Conservation (phyloP, 2,888 invertebrate genomes). For the Cataglyphis albicans region DNA sequence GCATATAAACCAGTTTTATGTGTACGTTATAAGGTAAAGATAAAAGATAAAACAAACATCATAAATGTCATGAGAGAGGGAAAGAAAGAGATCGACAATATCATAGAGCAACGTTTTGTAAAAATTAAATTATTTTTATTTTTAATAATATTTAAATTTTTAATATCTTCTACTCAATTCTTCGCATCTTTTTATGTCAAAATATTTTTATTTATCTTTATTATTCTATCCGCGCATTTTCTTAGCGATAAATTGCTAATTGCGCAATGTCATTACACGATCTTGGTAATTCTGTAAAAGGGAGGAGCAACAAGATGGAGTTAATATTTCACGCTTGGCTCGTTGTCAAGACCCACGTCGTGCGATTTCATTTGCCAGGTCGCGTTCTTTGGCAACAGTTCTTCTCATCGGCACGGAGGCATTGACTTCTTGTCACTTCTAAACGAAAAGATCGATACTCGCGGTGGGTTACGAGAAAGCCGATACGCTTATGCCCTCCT, state of each 20-base stretch:
- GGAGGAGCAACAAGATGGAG: background rate
- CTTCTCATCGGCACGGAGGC: slow-evolving; percentile 38
- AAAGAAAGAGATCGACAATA: background rate
- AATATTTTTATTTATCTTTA: background rate
- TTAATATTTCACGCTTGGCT: background rate
- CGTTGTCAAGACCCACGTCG: background rate
- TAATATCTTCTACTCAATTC: background rate
- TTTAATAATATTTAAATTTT: background rate
- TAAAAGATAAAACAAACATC: slow-evolving; percentile 22
- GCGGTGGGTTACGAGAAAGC: slow-evolving; percentile 8
- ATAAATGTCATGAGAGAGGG: slow-evolving; percentile 2
- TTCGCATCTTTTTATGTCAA: background rate
- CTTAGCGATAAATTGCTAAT: background rate
- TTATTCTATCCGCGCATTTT: background rate
- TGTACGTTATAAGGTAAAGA: background rate
- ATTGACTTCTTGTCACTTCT: slow-evolving; percentile 53
- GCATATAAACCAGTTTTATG: slow-evolving; percentile 15
- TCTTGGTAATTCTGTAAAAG: background rate
- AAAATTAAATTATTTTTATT: slow-evolving; percentile 44
- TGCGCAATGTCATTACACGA: background rate
- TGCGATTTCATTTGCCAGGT: slow-evolving; percentile 11
- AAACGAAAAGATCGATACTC: slow-evolving; percentile 56
- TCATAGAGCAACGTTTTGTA: background rate
- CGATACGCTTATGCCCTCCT: slow-evolving; percentile 8
- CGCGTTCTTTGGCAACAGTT: slow-evolving; percentile 36